Evolutionary conservation across 2,797 vertebrate species (phyloP).

Genomic region (Chelidonichthys spinosus): DNA sequence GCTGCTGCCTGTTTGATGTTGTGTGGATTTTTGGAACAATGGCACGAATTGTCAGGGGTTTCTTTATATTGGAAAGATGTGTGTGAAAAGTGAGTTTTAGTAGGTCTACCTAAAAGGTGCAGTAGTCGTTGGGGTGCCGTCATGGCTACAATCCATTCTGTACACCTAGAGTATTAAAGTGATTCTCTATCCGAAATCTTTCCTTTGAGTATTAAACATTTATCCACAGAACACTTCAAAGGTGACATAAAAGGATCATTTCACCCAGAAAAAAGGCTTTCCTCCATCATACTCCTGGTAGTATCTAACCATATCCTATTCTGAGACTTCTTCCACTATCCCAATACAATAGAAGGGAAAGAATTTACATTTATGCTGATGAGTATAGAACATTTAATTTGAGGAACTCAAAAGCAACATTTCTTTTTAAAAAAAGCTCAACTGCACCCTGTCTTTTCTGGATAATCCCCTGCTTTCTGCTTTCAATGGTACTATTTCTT

Average conservation of each 20-base stretch:
- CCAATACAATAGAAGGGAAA: not conserved
- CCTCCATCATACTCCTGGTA: not conserved
- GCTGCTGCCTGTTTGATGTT: not conserved
- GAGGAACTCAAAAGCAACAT: not conserved
- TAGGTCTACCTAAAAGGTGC: not conserved
- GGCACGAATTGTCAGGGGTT: not conserved
- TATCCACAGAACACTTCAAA: constrained; percentile 29
- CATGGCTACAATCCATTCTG: constrained; percentile 2
- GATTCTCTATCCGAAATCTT: not conserved
- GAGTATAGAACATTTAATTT: not conserved
- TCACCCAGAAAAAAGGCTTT: not conserved
- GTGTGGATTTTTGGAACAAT: not conserved
- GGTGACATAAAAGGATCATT: constrained; percentile 12
- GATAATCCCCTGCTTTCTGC: not conserved
- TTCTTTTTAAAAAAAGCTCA: not conserved
- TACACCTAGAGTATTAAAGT: not conserved
- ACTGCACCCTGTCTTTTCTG: not conserved
- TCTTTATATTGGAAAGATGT: not conserved
- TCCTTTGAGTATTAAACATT: not conserved
- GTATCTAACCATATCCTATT: not conserved
- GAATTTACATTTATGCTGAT: not conserved
- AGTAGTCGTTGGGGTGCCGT: rapidly evolving
- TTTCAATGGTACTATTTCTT: not conserved
- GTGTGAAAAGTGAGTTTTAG: not conserved
- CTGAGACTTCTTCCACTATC: not conserved